Conservation (phyloP, 2,888 invertebrate species). For the Platerodrilus igneus region DNA sequence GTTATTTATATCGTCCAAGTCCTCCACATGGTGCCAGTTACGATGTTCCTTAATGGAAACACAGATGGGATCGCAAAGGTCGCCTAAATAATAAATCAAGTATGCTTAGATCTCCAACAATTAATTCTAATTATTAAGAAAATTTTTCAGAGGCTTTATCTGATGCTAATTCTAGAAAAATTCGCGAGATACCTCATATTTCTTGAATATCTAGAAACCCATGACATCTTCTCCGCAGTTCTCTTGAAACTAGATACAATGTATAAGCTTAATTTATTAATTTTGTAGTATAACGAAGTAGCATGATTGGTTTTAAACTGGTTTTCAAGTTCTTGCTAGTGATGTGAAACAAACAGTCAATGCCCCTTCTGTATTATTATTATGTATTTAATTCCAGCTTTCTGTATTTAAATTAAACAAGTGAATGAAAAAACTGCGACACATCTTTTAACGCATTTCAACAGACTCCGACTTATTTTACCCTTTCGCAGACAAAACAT, state of each 20-base stretch:
- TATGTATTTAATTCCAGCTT: constrained; percentile 43
- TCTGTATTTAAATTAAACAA: constrained; percentile 43
- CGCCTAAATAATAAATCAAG: constrained; percentile 15
- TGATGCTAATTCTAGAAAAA: too few species aligned
- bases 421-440: constrained; percentile 33
- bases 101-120: too few species aligned
- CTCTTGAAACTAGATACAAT: constrained; percentile 31
- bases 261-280: constrained; percentile 41
- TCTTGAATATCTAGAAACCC: too few species aligned
- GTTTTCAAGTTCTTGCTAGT: constrained; percentile 38
- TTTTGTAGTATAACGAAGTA: constrained; percentile 42
- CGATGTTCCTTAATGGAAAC: constrained; percentile 16
- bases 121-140: too few species aligned
- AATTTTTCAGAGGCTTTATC: too few species aligned
- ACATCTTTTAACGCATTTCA: constrained; percentile 36
- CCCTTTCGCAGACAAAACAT: constrained; percentile 42
- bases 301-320: constrained; percentile 39
- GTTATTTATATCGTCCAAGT: too few species aligned
- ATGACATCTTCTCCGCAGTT: too few species aligned
- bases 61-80: constrained; percentile 17
- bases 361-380: constrained; percentile 43
- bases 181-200: too few species aligned
- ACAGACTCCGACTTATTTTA: too few species aligned
- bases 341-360: constrained; percentile 43
- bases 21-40: constrained; percentile 11